phyloP scores from a whole-genome alignment of 2,888 invertebrate genomes.

The Dexiosoma caninum region DNA sequence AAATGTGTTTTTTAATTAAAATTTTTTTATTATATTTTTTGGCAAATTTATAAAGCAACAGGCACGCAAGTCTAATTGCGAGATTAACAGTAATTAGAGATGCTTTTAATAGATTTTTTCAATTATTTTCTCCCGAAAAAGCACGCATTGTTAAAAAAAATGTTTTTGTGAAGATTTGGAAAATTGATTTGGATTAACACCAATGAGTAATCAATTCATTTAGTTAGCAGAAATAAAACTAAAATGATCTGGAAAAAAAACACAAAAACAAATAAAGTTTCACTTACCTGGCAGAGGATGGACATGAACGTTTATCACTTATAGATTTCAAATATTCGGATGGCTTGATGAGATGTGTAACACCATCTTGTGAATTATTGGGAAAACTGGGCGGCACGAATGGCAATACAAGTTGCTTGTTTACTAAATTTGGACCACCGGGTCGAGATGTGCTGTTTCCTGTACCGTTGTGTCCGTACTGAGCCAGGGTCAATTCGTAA shows the following conservation, averaged over 20 bases:
- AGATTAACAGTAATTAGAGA: conserved; percentile 56
- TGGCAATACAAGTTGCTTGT: conserved; percentile 90
- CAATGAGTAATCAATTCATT: conserved; percentile 45
- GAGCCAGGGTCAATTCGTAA: conserved; percentile 74
- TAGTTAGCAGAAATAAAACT: neutral
- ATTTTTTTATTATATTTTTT: conserved; percentile 34
- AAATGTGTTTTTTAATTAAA: conserved; percentile 19
- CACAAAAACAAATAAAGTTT: conserved; percentile 35
- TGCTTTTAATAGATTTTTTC: conserved; percentile 42
- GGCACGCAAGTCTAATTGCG: conserved; percentile 50
- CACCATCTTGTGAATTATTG: conserved; percentile 82
- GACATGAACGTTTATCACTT: conserved; percentile 81
- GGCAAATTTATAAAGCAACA: conserved; percentile 35
- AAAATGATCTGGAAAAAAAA: neutral
- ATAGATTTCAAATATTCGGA: conserved; percentile 94
- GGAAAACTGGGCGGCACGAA: conserved; percentile 96
- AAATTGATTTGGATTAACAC: conserved; percentile 56
- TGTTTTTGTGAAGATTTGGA: conserved; percentile 5
- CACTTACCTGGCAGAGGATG: conserved; percentile 78
- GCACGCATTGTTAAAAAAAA: conserved; percentile 48
- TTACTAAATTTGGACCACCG: conserved; percentile 83
- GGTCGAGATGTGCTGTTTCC: conserved; percentile 69
- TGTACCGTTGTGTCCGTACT: conserved; percentile 72
- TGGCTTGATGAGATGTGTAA: conserved; percentile 92
- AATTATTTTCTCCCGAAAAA: conserved; percentile 16